Base-by-base conservation (phyloP, 1,140 invertebrate genomes). In the Protaetia brevitarsis region DNA sequence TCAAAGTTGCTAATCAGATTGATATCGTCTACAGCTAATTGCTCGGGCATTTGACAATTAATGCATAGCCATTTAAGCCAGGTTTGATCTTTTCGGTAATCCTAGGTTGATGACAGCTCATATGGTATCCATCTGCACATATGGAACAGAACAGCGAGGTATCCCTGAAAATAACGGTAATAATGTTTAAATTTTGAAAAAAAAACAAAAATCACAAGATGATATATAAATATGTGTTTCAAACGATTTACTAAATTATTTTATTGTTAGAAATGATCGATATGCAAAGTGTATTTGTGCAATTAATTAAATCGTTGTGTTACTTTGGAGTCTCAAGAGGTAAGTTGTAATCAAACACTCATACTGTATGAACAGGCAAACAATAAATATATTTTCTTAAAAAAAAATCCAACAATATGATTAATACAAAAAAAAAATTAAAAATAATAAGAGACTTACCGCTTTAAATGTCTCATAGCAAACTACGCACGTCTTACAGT, bases 111-210 rank as follows among this genome's bases (percentile, higher is more conserved):
- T 92, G 91, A 74, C 92, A 94, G 27, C 82, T 79, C 64, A 87
- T 82, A 77, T 94, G 92, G 77, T 92, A 94, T 10, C 89, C 89
- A 79, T 93, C 90, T 65, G 92, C 89, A 78, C 92, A 95, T 26
- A 85, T 84, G 73, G 85, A 88, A 79, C 92, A 94, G 41, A n/a
- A 93, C 90, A 56, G 89, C 83, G 68, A 94, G 79, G 34, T 83
- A 79, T 64, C 87, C 88, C 88, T 90, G 78, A 67, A 79, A 78
- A 2, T 59, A 59, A 29, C 7, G 13, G 2, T 26, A 19, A 11
- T 10, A 28, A 29, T 21, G 27, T 59, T 34, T 59, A 6, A 13
- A 19, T 56, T 1, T 56, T 56, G 16, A 13, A 6, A 37, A 37
- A 10, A 37, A 10, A 37, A 11, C 10, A 37, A 5, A 37, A 8